phyloP scores from a whole-genome alignment of 2,888 invertebrate genomes.

The Thyatira batis region DNA sequence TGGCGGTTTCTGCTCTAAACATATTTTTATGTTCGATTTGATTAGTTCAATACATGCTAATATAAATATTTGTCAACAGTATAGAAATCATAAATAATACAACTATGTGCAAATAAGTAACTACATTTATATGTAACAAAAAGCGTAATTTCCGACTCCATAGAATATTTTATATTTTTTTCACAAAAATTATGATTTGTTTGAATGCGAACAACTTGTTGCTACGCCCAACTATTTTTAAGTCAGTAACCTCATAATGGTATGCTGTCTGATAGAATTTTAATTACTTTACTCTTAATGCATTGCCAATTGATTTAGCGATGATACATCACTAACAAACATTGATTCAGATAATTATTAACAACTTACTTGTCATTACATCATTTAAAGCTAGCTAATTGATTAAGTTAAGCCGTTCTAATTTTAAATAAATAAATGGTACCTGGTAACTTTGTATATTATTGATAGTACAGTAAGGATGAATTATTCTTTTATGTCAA shows the following conservation, averaged over 20 bases:
- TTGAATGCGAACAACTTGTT: conserved; percentile 22
- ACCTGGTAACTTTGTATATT: not conserved
- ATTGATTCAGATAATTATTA: not conserved
- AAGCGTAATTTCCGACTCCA: not conserved
- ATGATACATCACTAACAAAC: not conserved
- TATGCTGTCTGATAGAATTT: conserved; percentile 42
- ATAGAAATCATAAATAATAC: not conserved
- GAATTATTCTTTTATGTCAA: not conserved
- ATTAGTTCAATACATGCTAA: not conserved
- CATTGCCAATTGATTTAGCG: not conserved
- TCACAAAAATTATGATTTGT: conserved; percentile 15
- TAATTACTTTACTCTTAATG: conserved; percentile 30
- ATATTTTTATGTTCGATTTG: not conserved
- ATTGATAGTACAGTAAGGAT: not conserved
- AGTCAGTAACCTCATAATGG: conserved; percentile 46
- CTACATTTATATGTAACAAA: not conserved
- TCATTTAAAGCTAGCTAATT: not conserved
- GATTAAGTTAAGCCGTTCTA: not conserved
- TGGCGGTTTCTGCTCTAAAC: not conserved
- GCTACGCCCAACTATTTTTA: conserved; percentile 21
- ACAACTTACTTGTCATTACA: not conserved
- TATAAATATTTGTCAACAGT: not conserved
- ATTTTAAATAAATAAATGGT: not conserved
- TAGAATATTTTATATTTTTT: not conserved
- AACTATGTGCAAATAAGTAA: not conserved